phyloP scores from a whole-genome alignment of 2,888 invertebrate genomes.

The Aleiodes testaceus region DNA sequence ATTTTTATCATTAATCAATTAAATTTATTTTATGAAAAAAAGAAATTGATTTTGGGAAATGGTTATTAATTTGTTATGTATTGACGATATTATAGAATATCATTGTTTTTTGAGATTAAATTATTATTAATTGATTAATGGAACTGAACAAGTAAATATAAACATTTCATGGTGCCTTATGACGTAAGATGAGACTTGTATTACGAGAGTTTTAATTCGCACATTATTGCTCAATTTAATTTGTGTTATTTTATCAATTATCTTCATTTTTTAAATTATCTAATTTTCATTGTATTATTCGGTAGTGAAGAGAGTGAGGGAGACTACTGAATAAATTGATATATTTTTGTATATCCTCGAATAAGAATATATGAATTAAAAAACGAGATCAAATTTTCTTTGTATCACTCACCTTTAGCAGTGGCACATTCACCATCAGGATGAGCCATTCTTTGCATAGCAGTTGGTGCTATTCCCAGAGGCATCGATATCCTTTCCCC shows the following conservation, averaged over 20 bases:
- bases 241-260: slow-evolving; percentile 17
- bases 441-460: slow-evolving; percentile 94
- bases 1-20: too few relatives aligned
- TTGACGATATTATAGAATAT: too few relatives aligned
- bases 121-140: slow-evolving; percentile 45
- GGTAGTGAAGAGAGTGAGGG: neutral
- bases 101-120: neutral
- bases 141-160: slow-evolving; percentile 25
- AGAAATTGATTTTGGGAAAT: too few relatives aligned
- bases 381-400: neutral
- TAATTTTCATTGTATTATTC: slow-evolving; percentile 19
- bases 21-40: too few relatives aligned
- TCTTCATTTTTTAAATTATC: neutral
- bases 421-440: slow-evolving; percentile 90
- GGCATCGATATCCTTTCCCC: slow-evolving; percentile 82
- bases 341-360: slow-evolving; percentile 28
- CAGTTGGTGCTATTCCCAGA: slow-evolving; percentile 89
- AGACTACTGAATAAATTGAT: neutral
- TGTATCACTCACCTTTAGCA: slow-evolving; percentile 78
- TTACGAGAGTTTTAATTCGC: slow-evolving; percentile 2
- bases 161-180: slow-evolving; percentile 44
- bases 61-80: too few relatives aligned
- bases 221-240: slow-evolving; percentile 25
- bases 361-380: neutral
- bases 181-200: slow-evolving; percentile 2